Evolutionary conservation across 2,797 vertebrate genomes (phyloP).

Genomic region (Gadopsis marmoratus): DNA sequence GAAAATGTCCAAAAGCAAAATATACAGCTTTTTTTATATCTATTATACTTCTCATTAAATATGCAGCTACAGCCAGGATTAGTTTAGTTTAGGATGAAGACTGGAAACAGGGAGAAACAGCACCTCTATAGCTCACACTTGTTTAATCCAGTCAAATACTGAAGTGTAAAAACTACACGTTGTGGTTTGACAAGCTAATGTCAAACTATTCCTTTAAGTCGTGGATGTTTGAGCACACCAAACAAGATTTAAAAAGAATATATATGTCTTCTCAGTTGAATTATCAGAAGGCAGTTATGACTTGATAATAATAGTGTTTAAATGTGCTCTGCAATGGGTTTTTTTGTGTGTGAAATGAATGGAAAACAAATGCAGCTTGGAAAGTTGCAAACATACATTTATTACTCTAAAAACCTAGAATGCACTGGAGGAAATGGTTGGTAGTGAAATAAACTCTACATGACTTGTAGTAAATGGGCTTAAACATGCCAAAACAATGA

Average conservation of each 20-base stretch:
- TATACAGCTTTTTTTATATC: neutral
- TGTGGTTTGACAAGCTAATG: conserved; percentile 10
- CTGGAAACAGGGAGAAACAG: neutral
- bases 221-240: neutral
- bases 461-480: neutral
- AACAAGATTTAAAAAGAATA: neutral
- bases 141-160: neutral
- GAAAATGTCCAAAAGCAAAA: neutral
- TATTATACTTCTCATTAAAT: neutral
- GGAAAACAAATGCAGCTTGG: conserved; percentile 3
- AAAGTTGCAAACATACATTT: conserved; percentile 2
- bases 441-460: neutral
- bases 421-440: neutral
- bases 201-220: neutral
- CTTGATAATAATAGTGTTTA: neutral
- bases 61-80: neutral
- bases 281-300: conserved; percentile 13
- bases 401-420: conserved; percentile 4
- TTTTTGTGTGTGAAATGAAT: neutral
- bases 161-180: neutral
- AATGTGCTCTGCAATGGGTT: neutral
- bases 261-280: neutral
- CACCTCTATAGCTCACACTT: neutral
- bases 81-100: neutral
- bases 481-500: neutral